Evolutionary conservation across 2,113 vertebrate genomes (phyloP).

Genomic region (Labeo catla): DNA sequence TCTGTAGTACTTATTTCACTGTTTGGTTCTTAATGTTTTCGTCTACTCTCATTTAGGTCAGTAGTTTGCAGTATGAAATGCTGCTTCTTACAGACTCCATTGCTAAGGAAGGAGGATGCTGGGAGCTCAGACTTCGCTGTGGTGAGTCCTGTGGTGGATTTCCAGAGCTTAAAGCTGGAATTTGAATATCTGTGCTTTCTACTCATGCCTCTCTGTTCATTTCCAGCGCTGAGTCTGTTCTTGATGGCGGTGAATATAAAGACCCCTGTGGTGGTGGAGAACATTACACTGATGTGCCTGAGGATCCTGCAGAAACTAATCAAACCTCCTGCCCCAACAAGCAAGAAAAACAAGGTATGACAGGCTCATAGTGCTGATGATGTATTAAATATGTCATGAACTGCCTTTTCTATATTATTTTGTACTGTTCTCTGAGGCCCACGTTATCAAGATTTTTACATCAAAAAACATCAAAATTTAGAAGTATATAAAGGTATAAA

Average conservation of each 20-base stretch:
- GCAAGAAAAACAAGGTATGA: constrained; percentile 98
- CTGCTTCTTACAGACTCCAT: constrained; percentile 96
- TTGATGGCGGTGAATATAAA: constrained; percentile 99
- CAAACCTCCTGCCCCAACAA: constrained; percentile 95
- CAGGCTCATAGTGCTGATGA: background rate
- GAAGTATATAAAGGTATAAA: no score
- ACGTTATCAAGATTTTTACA: no score
- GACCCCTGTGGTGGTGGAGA: constrained; percentile 98
- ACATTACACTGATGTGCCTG: constrained; percentile 98
- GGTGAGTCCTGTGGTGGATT: constrained; percentile 76
- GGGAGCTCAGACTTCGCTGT: constrained; percentile 94
- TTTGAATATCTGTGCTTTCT: background rate
- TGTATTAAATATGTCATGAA: background rate
- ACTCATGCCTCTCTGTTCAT: background rate
- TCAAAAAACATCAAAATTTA: no score
- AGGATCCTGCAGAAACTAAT: constrained; percentile 97
- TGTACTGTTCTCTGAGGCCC: no score
- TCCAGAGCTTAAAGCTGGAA: background rate
- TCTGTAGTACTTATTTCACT: background rate
- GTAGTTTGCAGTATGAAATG: constrained; percentile 98
- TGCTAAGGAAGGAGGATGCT: constrained; percentile 96
- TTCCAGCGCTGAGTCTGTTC: constrained; percentile 91
- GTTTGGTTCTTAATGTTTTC: background rate
- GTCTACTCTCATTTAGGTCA: constrained; percentile 81
- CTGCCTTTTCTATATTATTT: no score